These are phyloP conservation scores for Brachyistius frenatus DNA, from an alignment of 2,113 vertebrate species.

Conservation along the genomic window DNA sequence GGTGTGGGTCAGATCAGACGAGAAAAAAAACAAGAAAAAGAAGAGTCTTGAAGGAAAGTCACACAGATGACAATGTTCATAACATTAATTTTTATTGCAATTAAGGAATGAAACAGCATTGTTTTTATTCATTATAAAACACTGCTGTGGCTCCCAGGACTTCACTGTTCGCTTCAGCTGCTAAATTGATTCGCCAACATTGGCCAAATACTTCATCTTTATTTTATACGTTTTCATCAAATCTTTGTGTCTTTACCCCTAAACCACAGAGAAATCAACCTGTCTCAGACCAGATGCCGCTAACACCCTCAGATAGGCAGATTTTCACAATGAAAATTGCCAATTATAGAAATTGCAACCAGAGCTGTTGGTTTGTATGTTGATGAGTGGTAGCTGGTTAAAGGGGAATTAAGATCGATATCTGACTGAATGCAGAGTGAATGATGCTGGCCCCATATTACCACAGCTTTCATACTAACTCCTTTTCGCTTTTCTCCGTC, in stretches of 20 bases:
- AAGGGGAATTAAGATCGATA: constrained; percentile 78
- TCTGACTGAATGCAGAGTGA: constrained; percentile 65
- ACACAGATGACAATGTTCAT: constrained; percentile 24
- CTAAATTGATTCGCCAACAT: constrained; percentile 52
- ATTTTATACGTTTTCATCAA: constrained; percentile 46
- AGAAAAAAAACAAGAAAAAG: constrained; percentile 8
- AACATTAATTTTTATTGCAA: constrained; percentile 52
- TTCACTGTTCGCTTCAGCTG: constrained; percentile 36
- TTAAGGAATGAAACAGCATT: constrained; percentile 49
- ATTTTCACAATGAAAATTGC: constrained; percentile 80
- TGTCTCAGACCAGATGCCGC: constrained; percentile 55
- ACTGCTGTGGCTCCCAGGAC: constrained; percentile 23
- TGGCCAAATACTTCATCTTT: constrained; percentile 46
- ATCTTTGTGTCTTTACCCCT: constrained; percentile 47
- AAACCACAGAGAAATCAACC: constrained; percentile 68
- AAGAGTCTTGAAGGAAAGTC: constrained; percentile 3
- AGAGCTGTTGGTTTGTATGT: constrained; percentile 76
- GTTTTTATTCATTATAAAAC: constrained; percentile 63
- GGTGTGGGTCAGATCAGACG: constrained; percentile 31
- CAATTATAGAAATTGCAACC: constrained; percentile 84
- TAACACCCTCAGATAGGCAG: constrained; percentile 47
- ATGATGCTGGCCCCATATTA: constrained; percentile 39
- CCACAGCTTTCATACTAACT: constrained; percentile 21
- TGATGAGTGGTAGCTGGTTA: constrained; percentile 76
- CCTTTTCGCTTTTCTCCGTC: constrained; percentile 24